A percentile compares a stretch with the other conserved stretches of the same genome.
phyloP scores from a whole-genome alignment of 1,140 invertebrate species.

The Drosophila pseudoananassae region DNA sequence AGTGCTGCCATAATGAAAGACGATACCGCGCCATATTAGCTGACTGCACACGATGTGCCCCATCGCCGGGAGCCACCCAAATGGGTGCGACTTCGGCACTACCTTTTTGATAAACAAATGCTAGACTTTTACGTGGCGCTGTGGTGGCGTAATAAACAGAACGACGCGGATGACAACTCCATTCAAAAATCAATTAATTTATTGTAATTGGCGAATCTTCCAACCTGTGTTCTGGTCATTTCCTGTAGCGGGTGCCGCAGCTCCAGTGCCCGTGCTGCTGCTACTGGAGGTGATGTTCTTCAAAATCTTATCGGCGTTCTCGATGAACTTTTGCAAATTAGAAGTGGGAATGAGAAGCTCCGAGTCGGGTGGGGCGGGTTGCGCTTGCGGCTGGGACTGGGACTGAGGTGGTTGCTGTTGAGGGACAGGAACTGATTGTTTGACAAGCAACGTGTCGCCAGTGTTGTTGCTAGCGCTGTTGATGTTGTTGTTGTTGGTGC shows the following conservation, averaged over 20 bases:
- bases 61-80: constrained; percentile 5
- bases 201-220: neutral
- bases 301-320: constrained; percentile 83
- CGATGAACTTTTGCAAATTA: constrained; percentile 83
- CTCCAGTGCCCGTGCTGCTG: constrained; percentile 48
- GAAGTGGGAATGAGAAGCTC: constrained; percentile 80
- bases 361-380: constrained; percentile 52
- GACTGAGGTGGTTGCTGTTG: constrained; percentile 30
- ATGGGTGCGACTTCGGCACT: constrained; percentile 10
- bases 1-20: constrained; percentile 40
- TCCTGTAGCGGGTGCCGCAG: constrained; percentile 21
- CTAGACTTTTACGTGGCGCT: neutral
- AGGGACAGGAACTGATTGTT: constrained; percentile 42
- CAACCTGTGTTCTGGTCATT: constrained; percentile 61
- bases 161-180: neutral
- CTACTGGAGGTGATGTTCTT: constrained; percentile 76
- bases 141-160: neutral
- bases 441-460: constrained; percentile 44
- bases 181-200: neutral
- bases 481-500: constrained; percentile 27
- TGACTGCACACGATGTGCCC: neutral
- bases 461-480: constrained; percentile 47
- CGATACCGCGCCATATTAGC: constrained; percentile 11
- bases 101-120: constrained; percentile 18
- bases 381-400: constrained; percentile 30